Conservation (phyloP, 2,797 vertebrate genomes). For the Eulemur mongoz region DNA sequence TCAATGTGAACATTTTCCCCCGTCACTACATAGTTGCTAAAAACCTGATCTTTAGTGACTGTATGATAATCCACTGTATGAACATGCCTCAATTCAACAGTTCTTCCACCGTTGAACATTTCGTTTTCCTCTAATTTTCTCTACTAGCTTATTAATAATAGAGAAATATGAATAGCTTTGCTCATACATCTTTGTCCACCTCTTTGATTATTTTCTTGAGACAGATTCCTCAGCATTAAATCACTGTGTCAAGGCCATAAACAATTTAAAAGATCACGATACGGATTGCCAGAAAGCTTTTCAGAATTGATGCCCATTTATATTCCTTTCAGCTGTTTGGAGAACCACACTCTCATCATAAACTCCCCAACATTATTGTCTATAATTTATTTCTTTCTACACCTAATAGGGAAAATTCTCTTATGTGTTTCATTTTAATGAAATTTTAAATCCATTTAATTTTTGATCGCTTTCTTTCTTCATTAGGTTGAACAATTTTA, state of each 20-base stretch:
- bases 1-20: background rate
- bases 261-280: slow-evolving; percentile 60
- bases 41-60: background rate
- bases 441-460: background rate
- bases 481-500: background rate
- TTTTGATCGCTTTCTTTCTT: background rate
- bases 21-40: background rate
- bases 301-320: slow-evolving; percentile 29
- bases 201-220: slow-evolving; percentile 55
- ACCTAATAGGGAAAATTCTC: background rate
- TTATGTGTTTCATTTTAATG: background rate
- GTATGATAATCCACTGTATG: background rate
- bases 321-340: background rate
- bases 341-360: background rate
- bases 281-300: slow-evolving; percentile 4
- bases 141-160: slow-evolving; percentile 47
- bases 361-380: background rate
- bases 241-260: slow-evolving; percentile 51
- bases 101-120: background rate
- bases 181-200: slow-evolving; percentile 52
- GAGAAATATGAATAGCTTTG: slow-evolving; percentile 2
- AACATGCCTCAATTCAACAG: background rate
- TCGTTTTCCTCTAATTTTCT: slow-evolving; percentile 35
- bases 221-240: slow-evolving; percentile 30
- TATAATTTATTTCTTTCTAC: background rate